Conservation (phyloP, 2,113 vertebrate genomes). For the Solea solea region DNA sequence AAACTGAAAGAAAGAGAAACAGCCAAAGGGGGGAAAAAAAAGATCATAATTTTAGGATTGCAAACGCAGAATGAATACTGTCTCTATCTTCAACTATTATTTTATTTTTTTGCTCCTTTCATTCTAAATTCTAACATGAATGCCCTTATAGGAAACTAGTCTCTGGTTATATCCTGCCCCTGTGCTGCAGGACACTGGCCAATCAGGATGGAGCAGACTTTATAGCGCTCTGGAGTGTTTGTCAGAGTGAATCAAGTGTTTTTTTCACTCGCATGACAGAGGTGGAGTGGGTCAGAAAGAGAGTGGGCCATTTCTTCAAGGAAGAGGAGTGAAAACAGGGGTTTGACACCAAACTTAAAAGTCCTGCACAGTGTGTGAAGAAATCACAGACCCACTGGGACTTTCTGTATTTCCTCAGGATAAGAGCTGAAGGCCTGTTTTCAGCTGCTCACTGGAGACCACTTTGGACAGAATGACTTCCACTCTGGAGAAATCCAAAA, state of each 20-base stretch:
- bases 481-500: slow-evolving; percentile 83
- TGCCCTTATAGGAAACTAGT: not conserved
- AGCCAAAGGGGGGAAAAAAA: not conserved
- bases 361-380: not conserved
- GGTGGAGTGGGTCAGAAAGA: slow-evolving; percentile 26
- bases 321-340: not conserved
- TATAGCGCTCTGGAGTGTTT: slow-evolving; percentile 30
- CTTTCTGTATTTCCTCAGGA: not conserved
- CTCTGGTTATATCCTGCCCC: slow-evolving; percentile 18
- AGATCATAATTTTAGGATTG: not conserved
- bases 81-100: too few relatives aligned
- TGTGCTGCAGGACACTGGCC: slow-evolving; percentile 53
- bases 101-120: too few relatives aligned
- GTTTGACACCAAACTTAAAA: not conserved
- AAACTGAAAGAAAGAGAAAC: not conserved
- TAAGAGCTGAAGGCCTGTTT: not conserved
- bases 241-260: slow-evolving; percentile 18
- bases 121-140: not conserved
- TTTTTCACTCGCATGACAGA: slow-evolving; percentile 21
- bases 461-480: slow-evolving; percentile 34
- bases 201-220: slow-evolving; percentile 71
- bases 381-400: too few relatives aligned
- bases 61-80: too few relatives aligned
- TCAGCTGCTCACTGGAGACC: not conserved
- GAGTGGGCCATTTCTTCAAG: not conserved